phyloP scores from a whole-genome alignment of 2,797 vertebrate genomes.

The Cynodonichthys magdalenae region DNA sequence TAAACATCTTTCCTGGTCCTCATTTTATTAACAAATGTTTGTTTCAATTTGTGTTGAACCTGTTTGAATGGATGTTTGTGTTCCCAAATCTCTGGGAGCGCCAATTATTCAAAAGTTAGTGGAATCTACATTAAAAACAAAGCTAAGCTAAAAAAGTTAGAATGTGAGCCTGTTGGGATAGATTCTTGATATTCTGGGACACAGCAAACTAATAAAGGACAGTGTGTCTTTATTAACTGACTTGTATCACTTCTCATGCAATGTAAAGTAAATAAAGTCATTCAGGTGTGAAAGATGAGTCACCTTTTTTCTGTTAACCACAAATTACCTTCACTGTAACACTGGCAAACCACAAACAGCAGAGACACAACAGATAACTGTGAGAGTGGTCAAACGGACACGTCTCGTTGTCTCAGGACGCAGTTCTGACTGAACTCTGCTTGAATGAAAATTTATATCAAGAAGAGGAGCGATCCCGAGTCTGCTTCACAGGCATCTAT shows the following conservation, averaged over 20 bases:
- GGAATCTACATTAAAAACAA: no score
- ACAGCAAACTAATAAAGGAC: no score
- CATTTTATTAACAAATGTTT: background rate
- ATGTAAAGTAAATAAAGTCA: background rate
- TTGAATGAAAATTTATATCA: slow-evolving; percentile 20
- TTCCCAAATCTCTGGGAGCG: no score
- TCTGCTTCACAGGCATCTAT: background rate
- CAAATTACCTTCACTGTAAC: slow-evolving; percentile 38
- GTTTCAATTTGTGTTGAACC: background rate
- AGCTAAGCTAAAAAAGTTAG: no score
- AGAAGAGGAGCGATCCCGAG: no score
- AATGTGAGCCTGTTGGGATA: no score
- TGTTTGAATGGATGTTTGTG: background rate
- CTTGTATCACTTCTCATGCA: background rate
- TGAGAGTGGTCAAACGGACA: background rate
- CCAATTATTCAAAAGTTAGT: no score
- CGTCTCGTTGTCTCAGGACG: background rate
- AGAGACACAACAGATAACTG: background rate
- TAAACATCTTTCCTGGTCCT: background rate
- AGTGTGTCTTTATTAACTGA: background rate
- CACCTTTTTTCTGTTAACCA: slow-evolving; percentile 37
- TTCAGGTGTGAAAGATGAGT: slow-evolving; percentile 50
- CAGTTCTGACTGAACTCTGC: background rate
- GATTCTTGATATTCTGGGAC: no score
- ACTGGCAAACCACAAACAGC: slow-evolving; percentile 15